A percentile compares a stretch with the other conserved stretches of the same genome.
Evolutionary conservation across 2,888 invertebrate species (phyloP).

Genomic region (Caenorhabditis zanzibari): DNA sequence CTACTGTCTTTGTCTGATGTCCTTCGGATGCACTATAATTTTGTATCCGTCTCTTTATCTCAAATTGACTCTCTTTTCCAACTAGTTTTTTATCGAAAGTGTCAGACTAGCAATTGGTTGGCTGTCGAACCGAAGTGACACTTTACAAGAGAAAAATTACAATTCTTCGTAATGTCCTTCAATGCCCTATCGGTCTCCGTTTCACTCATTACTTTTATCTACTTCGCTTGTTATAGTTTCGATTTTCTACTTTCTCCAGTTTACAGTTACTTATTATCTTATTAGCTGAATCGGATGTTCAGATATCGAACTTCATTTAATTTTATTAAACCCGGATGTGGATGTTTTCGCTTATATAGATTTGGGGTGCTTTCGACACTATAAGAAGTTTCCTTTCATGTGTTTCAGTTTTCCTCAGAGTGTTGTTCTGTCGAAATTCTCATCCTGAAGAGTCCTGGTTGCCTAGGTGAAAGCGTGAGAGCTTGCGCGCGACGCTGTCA

Average conservation of each 20-base stretch:
- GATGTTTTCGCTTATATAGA: neutral
- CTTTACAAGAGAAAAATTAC: constrained; percentile 41
- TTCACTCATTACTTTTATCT: constrained; percentile 44
- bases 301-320: neutral
- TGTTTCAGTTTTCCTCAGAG: neutral
- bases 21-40: constrained; percentile 47
- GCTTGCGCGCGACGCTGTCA: neutral
- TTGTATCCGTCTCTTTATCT: constrained; percentile 17
- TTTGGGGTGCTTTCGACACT: neutral
- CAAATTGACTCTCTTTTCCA: neutral
- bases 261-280: constrained; percentile 23
- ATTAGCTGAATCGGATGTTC: no score
- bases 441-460: constrained; percentile 1
- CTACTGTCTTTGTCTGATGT: constrained; percentile 2
- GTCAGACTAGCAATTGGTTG: constrained; percentile 18
- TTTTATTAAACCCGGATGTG: neutral
- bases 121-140: constrained; percentile 42
- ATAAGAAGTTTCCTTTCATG: neutral
- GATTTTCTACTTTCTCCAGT: constrained; percentile 17
- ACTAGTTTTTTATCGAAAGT: constrained; percentile 41
- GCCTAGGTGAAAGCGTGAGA: constrained; percentile 40
- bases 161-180: constrained; percentile 45
- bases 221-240: constrained; percentile 45
- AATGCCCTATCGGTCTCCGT: constrained; percentile 17
- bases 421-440: neutral